Evolutionary conservation across 1,140 invertebrate species (phyloP), one percentile per base, ranked within the genome.

Genomic region (Ylistrum balloti): DNA sequence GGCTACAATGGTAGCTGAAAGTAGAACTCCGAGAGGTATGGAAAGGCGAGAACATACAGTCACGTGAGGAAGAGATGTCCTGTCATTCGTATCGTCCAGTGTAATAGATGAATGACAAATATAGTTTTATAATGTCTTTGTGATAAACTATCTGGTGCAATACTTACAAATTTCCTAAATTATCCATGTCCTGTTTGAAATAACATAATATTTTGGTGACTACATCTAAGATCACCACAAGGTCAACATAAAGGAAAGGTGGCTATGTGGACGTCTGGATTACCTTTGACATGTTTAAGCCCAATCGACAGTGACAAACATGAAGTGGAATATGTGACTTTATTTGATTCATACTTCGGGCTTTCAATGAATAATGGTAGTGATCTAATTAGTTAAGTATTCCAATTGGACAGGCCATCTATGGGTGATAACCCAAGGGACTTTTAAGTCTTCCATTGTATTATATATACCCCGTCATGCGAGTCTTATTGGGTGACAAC

Each of bases 11-110:
- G 56, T 74, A 74, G 56, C 56, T 28, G 56, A 74, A 74, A 74
- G 56, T 74, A 74, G 56, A 74, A 74, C 56, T 74, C 56, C 56
- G 56, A 74, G 56, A n/a, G 56, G 56, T 74, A 74, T 74, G 56
- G 56, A 74, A 74, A 74, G 56, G 56, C 56, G 56, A 74, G 56
- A 74, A 74, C 56, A 74, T 74, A 74, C 56, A 17, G 56, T 74
- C 56, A 74, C 56, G 56, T 74, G 56, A 74, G 5, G 5, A 5
- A 5, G 5, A 28, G 0, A 28, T 2, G n/a, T n/a, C n/a, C 56
- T 28, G 22, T 74, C n/a, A 74, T n/a, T 74, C 3, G 22, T 74
- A 45, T 17, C 20, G 20, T 17, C 9, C 22, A 17, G 56, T 74
- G 56, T 28, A 28, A n/a, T 28, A 45, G 20, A 45, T 17, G 41